phyloP scores from a whole-genome alignment of 2,797 vertebrate genomes.

The Natrix natrix region DNA sequence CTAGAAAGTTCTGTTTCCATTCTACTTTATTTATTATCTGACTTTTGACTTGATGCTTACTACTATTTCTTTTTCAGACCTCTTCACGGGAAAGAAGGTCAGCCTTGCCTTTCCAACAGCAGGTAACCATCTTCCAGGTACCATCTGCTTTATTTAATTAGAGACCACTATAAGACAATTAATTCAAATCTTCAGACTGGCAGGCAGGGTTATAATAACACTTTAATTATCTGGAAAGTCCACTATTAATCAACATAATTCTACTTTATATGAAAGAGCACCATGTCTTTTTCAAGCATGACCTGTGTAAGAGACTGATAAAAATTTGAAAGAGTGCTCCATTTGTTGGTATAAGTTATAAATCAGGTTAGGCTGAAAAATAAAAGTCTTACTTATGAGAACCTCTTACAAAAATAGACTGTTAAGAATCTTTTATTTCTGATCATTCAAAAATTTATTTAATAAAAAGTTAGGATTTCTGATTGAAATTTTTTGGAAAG shows the following conservation, averaged over 20 bases:
- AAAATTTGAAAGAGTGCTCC: not conserved
- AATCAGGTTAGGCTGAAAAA: not conserved
- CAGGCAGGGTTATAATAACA: slow-evolving; percentile 28
- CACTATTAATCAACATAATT: not conserved
- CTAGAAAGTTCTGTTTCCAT: not conserved
- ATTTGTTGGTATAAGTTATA: not conserved
- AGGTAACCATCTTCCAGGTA: slow-evolving; percentile 12
- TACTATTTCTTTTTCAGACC: not conserved
- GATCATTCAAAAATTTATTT: slow-evolving; percentile 28
- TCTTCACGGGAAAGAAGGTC: slow-evolving; percentile 14
- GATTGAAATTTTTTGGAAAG: slow-evolving; percentile 37
- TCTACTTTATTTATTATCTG: not conserved
- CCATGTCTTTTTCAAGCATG: not conserved
- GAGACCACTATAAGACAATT: slow-evolving; percentile 25
- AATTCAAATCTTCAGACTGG: slow-evolving; percentile 23
- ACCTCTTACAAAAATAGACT: not conserved
- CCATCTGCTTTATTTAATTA: slow-evolving; percentile 41
- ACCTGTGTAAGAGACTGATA: not conserved
- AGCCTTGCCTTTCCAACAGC: slow-evolving; percentile 11
- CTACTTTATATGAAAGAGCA: not conserved
- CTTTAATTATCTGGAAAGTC: slow-evolving; percentile 31
- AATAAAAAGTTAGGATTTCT: slow-evolving; percentile 22
- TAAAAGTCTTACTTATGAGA: not conserved
- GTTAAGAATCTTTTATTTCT: slow-evolving; percentile 11
- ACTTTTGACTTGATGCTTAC: not conserved